phyloP scores from a whole-genome alignment of 2,113 vertebrate genomes.

The Montifringilla adamsi region DNA sequence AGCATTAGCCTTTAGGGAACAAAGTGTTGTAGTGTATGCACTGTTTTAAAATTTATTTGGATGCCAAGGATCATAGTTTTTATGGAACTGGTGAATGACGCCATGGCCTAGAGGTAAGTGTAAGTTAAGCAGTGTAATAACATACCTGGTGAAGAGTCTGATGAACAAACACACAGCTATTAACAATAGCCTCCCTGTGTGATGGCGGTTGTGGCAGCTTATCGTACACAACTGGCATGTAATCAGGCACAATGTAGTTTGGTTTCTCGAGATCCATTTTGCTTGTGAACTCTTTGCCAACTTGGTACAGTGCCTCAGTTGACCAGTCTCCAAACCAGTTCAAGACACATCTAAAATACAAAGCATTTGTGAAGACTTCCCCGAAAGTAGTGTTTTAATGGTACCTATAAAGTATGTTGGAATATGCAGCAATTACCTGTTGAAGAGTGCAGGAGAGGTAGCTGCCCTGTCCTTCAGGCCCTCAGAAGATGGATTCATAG shows the following conservation, averaged over 20 bases:
- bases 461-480: conserved; percentile 97
- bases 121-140: neutral
- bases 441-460: conserved; percentile 96
- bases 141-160: conserved; percentile 95
- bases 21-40: neutral
- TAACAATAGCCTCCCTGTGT: conserved; percentile 94
- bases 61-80: neutral
- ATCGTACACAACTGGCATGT: conserved; percentile 96
- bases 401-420: neutral
- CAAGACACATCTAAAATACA: conserved; percentile 85
- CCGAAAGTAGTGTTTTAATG: neutral
- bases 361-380: neutral
- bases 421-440: conserved; percentile 79
- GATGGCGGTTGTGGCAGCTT: conserved; percentile 91
- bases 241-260: conserved; percentile 94
- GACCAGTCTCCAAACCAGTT: conserved; percentile 99
- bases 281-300: conserved; percentile 97
- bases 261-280: conserved; percentile 99
- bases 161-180: conserved; percentile 97
- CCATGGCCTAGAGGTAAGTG: neutral
- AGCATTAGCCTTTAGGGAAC: conserved; percentile 85
- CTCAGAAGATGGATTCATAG: conserved; percentile 99
- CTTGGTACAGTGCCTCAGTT: conserved; percentile 95
- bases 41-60: neutral
- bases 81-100: neutral